Percentiles rank a stretch among this genome's conserved stretches.
Conservation (phyloP, 1,140 invertebrate genomes). For the Procambarus virginalis region DNA sequence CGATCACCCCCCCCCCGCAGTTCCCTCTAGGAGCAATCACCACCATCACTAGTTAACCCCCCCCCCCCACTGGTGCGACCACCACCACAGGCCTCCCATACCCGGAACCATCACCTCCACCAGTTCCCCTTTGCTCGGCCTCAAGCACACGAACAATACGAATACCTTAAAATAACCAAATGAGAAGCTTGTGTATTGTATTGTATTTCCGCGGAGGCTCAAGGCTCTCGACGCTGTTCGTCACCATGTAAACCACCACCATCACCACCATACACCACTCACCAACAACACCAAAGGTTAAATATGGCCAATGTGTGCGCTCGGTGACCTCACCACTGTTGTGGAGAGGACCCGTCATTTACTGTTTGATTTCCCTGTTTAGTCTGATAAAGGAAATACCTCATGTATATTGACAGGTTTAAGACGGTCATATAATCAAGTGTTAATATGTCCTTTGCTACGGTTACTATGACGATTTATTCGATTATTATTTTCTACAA, state of each 20-base stretch:
- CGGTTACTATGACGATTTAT: conserved; percentile 3
- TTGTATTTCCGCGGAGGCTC: neutral
- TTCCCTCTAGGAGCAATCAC: too few relatives aligned
- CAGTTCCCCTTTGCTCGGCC: too few relatives aligned
- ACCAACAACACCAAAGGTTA: conserved; percentile 12
- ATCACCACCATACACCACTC: conserved; percentile 5
- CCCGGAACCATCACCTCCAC: too few relatives aligned
- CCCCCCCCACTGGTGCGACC: too few relatives aligned
- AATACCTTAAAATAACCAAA: too few relatives aligned
- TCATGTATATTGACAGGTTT: conserved; percentile 24
- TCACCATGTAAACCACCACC: neutral
- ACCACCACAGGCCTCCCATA: too few relatives aligned
- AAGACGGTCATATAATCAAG: conserved; percentile 9
- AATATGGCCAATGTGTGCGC: neutral
- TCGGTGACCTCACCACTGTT: too few relatives aligned
- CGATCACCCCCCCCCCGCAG: too few relatives aligned
- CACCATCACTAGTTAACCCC: too few relatives aligned
- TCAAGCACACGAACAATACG: too few relatives aligned
- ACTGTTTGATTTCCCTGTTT: conserved; percentile 14
- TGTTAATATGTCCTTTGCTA: conserved; percentile 16
- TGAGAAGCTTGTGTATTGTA: too few relatives aligned
- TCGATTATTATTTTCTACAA: neutral
- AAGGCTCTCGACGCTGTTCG: conserved; percentile 20
- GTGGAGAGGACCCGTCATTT: neutral
- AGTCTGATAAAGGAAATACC: conserved; percentile 28